Conservation (phyloP, 2,888 invertebrate genomes). For the Ormyrus labotus region DNA sequence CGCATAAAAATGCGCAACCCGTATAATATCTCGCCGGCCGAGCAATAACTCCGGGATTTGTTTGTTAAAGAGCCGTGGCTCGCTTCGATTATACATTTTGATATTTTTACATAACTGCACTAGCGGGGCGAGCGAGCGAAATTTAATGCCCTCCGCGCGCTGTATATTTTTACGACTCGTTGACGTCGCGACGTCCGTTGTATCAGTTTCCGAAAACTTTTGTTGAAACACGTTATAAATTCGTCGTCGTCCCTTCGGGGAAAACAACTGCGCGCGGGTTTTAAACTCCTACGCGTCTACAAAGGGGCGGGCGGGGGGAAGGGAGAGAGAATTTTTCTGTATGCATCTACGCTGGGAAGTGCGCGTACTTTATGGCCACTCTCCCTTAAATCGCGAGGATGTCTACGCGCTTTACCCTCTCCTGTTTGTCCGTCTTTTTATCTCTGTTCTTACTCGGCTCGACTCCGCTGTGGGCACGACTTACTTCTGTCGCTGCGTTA, state of each 20-base stretch:
- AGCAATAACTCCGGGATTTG: no score
- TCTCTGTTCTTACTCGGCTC: conserved; percentile 28
- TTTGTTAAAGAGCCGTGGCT: no score
- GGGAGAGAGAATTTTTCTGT: conserved; percentile 41
- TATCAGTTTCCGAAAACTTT: conserved; percentile 57
- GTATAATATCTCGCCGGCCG: no score
- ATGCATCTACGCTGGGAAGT: conserved; percentile 9
- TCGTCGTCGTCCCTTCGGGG: conserved; percentile 57
- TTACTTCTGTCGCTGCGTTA: neutral
- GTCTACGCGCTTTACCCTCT: conserved; percentile 33
- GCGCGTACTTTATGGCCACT: conserved; percentile 68
- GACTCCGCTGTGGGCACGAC: conserved; percentile 24
- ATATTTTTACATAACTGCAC: conserved; percentile 12
- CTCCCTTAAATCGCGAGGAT: conserved; percentile 51
- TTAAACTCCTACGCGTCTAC: conserved; percentile 14
- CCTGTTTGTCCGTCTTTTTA: conserved; percentile 24
- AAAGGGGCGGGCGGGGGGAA: neutral
- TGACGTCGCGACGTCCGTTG: conserved; percentile 35
- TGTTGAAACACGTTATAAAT: conserved; percentile 64
- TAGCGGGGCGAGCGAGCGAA: neutral
- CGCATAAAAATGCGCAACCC: no score
- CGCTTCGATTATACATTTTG: conserved; percentile 29
- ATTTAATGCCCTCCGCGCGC: conserved; percentile 29
- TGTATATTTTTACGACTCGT: conserved; percentile 52
- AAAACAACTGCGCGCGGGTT: conserved; percentile 64